phyloP scores from a whole-genome alignment of 2,113 vertebrate species.

The Crotalus tigris region DNA sequence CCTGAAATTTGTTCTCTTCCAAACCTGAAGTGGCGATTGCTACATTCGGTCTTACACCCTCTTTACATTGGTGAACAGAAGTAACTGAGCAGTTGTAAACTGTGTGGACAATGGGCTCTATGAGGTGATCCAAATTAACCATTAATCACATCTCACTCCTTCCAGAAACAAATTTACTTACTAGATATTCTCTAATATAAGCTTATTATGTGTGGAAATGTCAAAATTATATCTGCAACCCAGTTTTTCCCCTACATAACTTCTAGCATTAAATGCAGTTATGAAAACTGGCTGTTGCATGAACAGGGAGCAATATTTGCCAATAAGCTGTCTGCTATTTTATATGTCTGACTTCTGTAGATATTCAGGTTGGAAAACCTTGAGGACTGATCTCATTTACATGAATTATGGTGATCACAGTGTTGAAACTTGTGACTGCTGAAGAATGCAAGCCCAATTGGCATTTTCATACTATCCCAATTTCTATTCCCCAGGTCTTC shows the following conservation, averaged over 20 bases:
- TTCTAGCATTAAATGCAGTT: not conserved
- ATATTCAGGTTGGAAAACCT: not conserved
- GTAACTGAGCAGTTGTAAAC: not conserved
- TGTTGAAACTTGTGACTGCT: not conserved
- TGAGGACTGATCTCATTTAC: not conserved
- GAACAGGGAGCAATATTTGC: no score
- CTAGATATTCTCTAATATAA: not conserved
- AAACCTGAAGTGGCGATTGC: not conserved
- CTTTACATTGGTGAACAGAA: not conserved
- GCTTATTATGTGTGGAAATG: not conserved
- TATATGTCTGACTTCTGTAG: not conserved
- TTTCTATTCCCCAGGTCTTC: not conserved
- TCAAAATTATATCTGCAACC: not conserved
- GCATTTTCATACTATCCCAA: not conserved
- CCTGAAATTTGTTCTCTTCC: not conserved
- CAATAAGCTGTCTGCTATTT: not conserved
- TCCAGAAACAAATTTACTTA: not conserved
- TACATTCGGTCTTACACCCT: not conserved
- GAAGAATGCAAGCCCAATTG: not conserved
- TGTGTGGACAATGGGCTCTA: not conserved
- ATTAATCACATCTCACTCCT: not conserved
- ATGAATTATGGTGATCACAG: not conserved
- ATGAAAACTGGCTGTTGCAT: not conserved
- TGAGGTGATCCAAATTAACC: not conserved
- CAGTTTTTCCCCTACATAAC: not conserved